Conservation (phyloP, 2,797 vertebrate species). For the Phrynocephalus vlangalii region DNA sequence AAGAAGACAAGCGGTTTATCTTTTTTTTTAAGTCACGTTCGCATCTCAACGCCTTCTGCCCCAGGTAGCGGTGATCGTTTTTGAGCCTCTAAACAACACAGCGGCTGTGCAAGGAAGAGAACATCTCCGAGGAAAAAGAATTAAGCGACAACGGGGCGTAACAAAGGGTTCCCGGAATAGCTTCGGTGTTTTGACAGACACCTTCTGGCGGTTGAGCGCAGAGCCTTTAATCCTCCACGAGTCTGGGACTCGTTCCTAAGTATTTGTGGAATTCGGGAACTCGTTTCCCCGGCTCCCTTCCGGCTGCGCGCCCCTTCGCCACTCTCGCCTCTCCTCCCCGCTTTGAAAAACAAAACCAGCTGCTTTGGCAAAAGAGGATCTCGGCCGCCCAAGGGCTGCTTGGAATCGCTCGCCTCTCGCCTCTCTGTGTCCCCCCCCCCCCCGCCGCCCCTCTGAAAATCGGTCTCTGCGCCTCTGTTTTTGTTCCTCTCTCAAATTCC, state of each 20-base stretch:
- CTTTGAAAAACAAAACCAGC: constrained; percentile 55
- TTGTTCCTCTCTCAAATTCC: not conserved
- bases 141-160: constrained; percentile 76
- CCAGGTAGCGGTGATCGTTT: too few relatives aligned
- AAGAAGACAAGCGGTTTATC: constrained; percentile 13
- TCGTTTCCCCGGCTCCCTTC: constrained; percentile 25
- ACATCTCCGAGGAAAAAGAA: constrained; percentile 47
- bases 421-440: too few relatives aligned
- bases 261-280: constrained; percentile 65
- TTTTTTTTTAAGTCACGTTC: not conserved
- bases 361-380: constrained; percentile 53
- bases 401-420: constrained; percentile 36
- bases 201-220: constrained; percentile 73
- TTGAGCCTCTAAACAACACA: constrained; percentile 45
- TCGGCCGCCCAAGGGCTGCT: constrained; percentile 46
- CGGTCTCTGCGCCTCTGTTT: too few relatives aligned
- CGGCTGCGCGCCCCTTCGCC: constrained; percentile 26
- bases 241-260: constrained; percentile 62
- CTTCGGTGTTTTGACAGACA: constrained; percentile 71
- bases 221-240: constrained; percentile 75
- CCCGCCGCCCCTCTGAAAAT: not conserved
- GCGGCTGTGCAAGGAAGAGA: constrained; percentile 62
- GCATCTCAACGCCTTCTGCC: not conserved
- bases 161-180: constrained; percentile 74
- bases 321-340: constrained; percentile 32